These are phyloP conservation scores for Ploceus nigricollis DNA, from an alignment of 2,113 vertebrate species.

Conservation along the genomic window DNA sequence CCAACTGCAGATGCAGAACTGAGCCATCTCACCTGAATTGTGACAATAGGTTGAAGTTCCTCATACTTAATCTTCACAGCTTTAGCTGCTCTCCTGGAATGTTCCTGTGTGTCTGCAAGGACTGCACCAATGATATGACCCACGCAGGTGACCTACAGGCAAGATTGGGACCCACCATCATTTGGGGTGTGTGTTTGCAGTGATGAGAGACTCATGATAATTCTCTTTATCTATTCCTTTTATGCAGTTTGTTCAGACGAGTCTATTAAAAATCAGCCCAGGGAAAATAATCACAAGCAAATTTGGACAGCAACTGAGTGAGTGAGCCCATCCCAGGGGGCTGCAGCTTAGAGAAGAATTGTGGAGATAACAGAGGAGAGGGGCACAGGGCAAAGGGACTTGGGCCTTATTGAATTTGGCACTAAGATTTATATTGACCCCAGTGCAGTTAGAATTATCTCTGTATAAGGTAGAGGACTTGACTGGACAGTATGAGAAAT, in stretches of 20 bases:
- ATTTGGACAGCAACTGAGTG: neutral
- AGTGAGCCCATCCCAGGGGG: neutral
- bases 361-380: neutral
- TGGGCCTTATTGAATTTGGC: neutral
- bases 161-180: neutral
- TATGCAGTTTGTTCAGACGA: neutral
- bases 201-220: neutral
- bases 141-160: constrained; percentile 87
- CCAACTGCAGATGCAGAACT: neutral
- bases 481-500: neutral
- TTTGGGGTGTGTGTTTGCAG: neutral
- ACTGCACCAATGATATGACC: constrained; percentile 92
- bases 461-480: neutral
- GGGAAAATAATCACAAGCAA: neutral
- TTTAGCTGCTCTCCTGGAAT: constrained; percentile 87
- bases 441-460: neutral
- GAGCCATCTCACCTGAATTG: constrained; percentile 84
- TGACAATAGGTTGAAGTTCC: constrained; percentile 84
- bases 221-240: neutral
- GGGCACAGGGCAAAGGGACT: neutral
- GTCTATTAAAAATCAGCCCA: neutral
- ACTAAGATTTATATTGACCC: neutral
- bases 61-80: constrained; percentile 86
- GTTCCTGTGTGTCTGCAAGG: constrained; percentile 87
- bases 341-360: neutral